These are phyloP conservation scores for Staurois parvus DNA, from an alignment of 2,797 vertebrate species.

Conservation along the genomic window DNA sequence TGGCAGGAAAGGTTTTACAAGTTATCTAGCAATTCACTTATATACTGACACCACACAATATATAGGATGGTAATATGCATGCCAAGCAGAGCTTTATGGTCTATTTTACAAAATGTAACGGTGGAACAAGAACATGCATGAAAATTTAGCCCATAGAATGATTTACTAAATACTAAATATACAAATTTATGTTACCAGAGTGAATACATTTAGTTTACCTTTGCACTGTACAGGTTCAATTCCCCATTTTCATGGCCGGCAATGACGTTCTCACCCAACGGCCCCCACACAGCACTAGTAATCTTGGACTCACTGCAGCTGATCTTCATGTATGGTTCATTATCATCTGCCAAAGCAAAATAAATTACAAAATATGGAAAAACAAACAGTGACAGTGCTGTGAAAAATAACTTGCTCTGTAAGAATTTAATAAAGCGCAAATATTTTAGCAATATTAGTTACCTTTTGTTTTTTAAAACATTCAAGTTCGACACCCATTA, in stretches of 20 bases:
- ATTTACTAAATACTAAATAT: not conserved
- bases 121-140: not conserved
- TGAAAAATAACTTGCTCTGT: too few relatives aligned
- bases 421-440: too few relatives aligned
- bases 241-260: constrained; percentile 94
- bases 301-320: constrained; percentile 94
- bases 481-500: too few relatives aligned
- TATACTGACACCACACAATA: not conserved
- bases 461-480: too few relatives aligned
- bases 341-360: constrained; percentile 80
- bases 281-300: constrained; percentile 97
- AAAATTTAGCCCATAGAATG: not conserved
- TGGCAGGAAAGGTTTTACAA: too few relatives aligned
- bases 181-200: not conserved
- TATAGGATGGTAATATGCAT: too few relatives aligned
- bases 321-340: constrained; percentile 91
- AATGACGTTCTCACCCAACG: constrained; percentile 93
- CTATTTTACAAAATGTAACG: not conserved
- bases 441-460: too few relatives aligned
- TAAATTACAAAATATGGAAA: not conserved
- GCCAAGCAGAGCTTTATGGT: too few relatives aligned
- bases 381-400: not conserved
- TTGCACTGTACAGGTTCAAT: constrained; percentile 94
- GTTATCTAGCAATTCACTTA: not conserved
- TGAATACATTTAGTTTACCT: constrained; percentile 77